A percentile compares a stretch with the other conserved stretches of the same genome.
These are phyloP conservation scores for Allobates femoralis DNA, from an alignment of 2,797 vertebrate genomes.

Conservation along the genomic window DNA sequence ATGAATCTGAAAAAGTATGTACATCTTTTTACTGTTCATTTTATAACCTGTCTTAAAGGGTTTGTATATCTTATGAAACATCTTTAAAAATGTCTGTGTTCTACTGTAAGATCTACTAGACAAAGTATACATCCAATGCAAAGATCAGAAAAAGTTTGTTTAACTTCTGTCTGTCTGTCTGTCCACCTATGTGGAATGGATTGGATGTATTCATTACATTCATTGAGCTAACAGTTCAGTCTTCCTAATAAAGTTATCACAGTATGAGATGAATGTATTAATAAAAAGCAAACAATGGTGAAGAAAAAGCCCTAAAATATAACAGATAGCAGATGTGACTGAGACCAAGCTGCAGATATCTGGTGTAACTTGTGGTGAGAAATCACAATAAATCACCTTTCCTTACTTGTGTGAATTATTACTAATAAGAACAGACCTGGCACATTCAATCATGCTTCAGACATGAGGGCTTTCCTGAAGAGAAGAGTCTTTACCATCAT, in stretches of 20 bases:
- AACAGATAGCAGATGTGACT: background rate
- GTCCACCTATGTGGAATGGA: background rate
- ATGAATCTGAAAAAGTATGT: too few species aligned
- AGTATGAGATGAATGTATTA: background rate
- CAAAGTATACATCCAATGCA: background rate
- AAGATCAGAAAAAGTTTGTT: background rate
- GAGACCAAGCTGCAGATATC: background rate
- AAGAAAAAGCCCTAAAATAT: background rate
- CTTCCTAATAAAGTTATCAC: background rate
- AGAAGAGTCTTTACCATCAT: slow-evolving; percentile 33
- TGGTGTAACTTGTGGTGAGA: too few species aligned
- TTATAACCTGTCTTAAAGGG: too few species aligned
- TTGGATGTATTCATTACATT: background rate
- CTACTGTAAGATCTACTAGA: background rate
- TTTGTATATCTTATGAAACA: too few species aligned
- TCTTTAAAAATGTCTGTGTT: too few species aligned
- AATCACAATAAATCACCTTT: too few species aligned
- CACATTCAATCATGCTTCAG: background rate
- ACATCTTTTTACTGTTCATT: too few species aligned
- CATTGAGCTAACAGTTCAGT: background rate
- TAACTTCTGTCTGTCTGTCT: background rate
- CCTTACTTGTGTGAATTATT: background rate
- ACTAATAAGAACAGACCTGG: background rate
- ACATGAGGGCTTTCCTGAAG: background rate
- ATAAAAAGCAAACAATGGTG: background rate